Base-by-base conservation (phyloP, 2,113 vertebrate species). In the Spilogale gracilis region DNA sequence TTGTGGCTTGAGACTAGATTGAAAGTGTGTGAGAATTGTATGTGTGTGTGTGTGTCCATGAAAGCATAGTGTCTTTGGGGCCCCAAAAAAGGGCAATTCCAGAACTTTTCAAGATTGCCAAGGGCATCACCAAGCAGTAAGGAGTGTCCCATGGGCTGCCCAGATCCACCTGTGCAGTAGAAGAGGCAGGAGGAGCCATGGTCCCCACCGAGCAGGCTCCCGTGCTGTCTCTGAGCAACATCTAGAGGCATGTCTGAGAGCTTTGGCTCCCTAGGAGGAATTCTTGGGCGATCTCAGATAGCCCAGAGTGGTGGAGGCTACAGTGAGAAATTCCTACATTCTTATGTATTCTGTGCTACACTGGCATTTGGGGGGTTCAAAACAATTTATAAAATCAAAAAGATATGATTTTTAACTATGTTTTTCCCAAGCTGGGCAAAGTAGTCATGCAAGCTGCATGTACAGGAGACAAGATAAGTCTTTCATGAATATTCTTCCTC, bases 401-500 rank as follows among this genome's bases (percentile, higher is more conserved):
- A 67, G 67, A 7, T 4, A 5, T 80, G 13, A 76, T 32, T 80
- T 69, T n/a, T 27, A 94, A 88, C 45, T 95, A 69, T 73, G 23
- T 43, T 84, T 94, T 96, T n/a, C 30, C 43, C 18, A 30, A 74
- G 20, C 9, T 21, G 6, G 94, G 18, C 32, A 82, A 87, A 69
- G 76, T 43, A 61, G 56, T 4, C 74, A 50, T 38, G n/a, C 74
- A 69, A 54, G 45, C 20, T 89, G 25, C 50, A 74, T 8, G 25
- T 56, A 54, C 30, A 13, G 13, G 50, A 81, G 82, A 90, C 48
- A 79, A 78, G 61, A 96, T 50, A 71, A 83, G 50, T 1, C 56
- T 88, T 85, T 93, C 74, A 61, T 87, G 90, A 92, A 84, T 54
- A 80, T 65, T 92, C 89, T 83, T 83, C 73, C 67, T 82, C 65